phyloP scores from a whole-genome alignment of 2,888 invertebrate species.

The Oscheius sp. region DNA sequence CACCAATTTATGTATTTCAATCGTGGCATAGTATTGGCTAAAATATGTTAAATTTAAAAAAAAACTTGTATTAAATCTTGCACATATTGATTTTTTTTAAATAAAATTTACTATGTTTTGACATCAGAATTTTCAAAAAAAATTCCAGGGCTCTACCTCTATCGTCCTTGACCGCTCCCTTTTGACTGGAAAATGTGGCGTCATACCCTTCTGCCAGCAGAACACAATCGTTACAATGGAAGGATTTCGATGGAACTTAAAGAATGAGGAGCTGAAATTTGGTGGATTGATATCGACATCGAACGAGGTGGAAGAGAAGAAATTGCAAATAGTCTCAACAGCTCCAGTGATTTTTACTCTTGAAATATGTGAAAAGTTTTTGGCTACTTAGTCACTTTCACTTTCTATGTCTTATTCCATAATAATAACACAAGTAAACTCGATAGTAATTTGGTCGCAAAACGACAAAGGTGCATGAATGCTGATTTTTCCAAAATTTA shows the following conservation, averaged over 20 bases:
- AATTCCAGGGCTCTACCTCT: conserved; percentile 32
- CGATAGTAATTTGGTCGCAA: too few relatives aligned
- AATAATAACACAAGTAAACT: too few relatives aligned
- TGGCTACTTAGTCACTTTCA: too few relatives aligned
- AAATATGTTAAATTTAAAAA: neutral
- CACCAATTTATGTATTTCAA: too few relatives aligned
- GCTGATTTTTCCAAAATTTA: too few relatives aligned
- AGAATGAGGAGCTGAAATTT: conserved; percentile 15
- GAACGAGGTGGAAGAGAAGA: conserved; percentile 10
- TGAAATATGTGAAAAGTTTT: conserved; percentile 2
- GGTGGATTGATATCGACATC: conserved; percentile 30
- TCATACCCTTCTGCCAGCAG: conserved; percentile 60
- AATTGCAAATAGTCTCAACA: neutral
- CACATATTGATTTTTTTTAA: neutral
- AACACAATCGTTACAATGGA: conserved; percentile 55
- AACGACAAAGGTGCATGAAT: too few relatives aligned
- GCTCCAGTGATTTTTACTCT: conserved; percentile 26
- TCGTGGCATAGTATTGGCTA: too few relatives aligned
- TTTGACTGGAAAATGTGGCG: conserved; percentile 50
- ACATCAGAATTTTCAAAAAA: neutral
- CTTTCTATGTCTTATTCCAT: too few relatives aligned
- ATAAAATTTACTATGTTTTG: too few relatives aligned
- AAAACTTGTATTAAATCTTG: neutral
- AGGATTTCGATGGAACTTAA: conserved; percentile 62
- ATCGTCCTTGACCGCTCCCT: conserved; percentile 27